Base-by-base conservation (phyloP, 2,113 vertebrate species). In the Aspidoscelis tigris region DNA sequence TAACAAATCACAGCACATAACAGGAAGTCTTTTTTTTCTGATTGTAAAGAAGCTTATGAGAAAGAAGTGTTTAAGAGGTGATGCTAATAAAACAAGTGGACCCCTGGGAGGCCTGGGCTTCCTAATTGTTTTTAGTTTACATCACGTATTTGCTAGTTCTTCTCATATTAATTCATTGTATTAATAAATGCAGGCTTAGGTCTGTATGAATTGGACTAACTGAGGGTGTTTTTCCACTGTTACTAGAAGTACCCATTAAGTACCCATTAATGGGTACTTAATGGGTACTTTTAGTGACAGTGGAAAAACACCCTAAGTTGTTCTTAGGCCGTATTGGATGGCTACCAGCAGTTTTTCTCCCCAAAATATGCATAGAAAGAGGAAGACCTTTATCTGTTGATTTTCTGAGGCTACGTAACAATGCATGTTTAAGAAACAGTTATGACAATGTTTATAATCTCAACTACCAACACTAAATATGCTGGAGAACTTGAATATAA, bases 81-180 rank as follows among this genome's bases (percentile, higher is more conserved):
- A 44, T 74, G 24, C 33, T 44, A 50, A 24, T 10, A 58, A 68
- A 72, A 68, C 50, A 83, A 76, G 21, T 16, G 69, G 64, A 6
- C 39, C 50, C 75, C 74, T 58, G 50, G 33, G 75, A 33, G 22
- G 47, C 44, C 16, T 21, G 18, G 9, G n/a, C 64, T 76, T 83
- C 74, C 64, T 83, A 77, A 77, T 77, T 76, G 72, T 76, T 80
- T 80, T 68, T 44, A 50, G 68, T 76, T 68, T 66, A 83, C 39
- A 69, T 66, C 82, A 41, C 26, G 22, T 69, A 55, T 41, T 55
- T 69, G 64, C 11, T 39, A 68, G 65, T 66, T 76, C 22, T 7
- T n/a, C 53, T 83, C 33, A 10, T 77, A 76, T 43, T 76, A 83
- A 76, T 76, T 71, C 50, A 70, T 20, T 81, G 18, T 44, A 69